phyloP scores from a whole-genome alignment of 2,888 invertebrate genomes.

The Agriotes lineatus region DNA sequence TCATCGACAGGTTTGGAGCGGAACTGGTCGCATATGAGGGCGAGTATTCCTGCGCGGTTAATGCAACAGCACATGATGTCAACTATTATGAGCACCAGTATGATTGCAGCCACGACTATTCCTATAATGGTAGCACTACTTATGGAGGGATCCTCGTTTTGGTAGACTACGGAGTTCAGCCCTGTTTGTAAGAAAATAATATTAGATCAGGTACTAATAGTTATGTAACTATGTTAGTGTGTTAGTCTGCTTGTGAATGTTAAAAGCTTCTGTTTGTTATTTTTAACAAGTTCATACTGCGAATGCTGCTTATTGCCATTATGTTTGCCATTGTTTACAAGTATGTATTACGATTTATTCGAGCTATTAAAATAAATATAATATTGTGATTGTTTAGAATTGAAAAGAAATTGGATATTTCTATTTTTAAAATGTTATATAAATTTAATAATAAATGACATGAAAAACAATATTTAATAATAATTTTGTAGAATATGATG shows the following conservation, averaged over 20 bases:
- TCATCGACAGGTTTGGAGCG: slow-evolving; percentile 79
- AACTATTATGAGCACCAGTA: slow-evolving; percentile 84
- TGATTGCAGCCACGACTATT: slow-evolving; percentile 85
- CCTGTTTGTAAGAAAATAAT: slow-evolving; percentile 50
- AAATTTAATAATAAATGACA: no score
- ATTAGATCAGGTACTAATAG: no score
- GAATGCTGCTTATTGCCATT: not conserved
- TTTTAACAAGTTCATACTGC: slow-evolving; percentile 33
- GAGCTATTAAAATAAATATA: no score
- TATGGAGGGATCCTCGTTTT: slow-evolving; percentile 69
- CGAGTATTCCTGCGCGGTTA: slow-evolving; percentile 76
- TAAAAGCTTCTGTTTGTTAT: slow-evolving; percentile 24
- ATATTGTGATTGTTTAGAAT: no score
- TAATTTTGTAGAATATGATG: no score
- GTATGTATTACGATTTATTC: no score
- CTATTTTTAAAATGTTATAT: no score
- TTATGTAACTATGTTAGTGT: slow-evolving; percentile 26
- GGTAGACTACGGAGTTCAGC: slow-evolving; percentile 52
- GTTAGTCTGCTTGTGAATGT: slow-evolving; percentile 44
- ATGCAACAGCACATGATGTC: slow-evolving; percentile 85
- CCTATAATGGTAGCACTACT: slow-evolving; percentile 86
- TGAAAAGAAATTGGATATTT: no score
- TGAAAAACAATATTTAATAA: no score
- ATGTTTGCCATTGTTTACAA: no score
- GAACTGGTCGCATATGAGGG: slow-evolving; percentile 74